Evolutionary conservation across 1,140 invertebrate species (phyloP), one percentile per base, ranked within the genome.

Genomic region (Drosophila tropicalis): DNA sequence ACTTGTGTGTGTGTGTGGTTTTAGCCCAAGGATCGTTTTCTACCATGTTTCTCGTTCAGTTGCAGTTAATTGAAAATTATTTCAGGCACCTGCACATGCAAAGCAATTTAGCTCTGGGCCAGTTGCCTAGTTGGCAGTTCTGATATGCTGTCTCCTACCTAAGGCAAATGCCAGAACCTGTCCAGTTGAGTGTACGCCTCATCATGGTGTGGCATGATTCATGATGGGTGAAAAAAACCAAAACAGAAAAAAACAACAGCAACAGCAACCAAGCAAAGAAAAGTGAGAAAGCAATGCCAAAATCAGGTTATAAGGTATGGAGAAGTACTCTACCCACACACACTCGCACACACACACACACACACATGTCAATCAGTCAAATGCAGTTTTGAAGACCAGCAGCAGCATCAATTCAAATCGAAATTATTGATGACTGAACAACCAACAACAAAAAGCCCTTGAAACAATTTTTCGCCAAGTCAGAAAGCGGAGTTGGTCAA

Each of bases 1-100:
- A 39, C 5, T 17, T 17, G 9, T 19, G 36, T 39, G 3, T 47
- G 44, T 39, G 12, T 47, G 17, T 7, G 44, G 44, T 19, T 47
- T 17, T 51, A 19, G 44, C 44, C 44, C 19, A 51, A 22, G 17
- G 44, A 22, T 22, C 17, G 3, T 51, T 22, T 39, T 39, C 12
- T 4, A 3, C 4, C 12, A 39, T 12, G 36, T 39, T 39, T 39
- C 36, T 39, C 15, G 15, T 9, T 9, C 15, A 47, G 44, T 74
- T 51, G 69, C 65, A 76, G 73, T 77, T 87, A 86, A 87, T 83
- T 87, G 84, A 87, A 83, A 83, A 83, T 87, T 87, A 87, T 83
- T 79, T 72, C 56, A 19, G 15, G 15, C 56, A 32, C 25, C 56
- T 58, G 56, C 34, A 70, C 67, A 58, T 74, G 51, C 57, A 72